Evolutionary conservation across 2,797 vertebrate species (phyloP), one percentile per base, ranked within the genome.

Genomic region (Crocidura indochinensis): DNA sequence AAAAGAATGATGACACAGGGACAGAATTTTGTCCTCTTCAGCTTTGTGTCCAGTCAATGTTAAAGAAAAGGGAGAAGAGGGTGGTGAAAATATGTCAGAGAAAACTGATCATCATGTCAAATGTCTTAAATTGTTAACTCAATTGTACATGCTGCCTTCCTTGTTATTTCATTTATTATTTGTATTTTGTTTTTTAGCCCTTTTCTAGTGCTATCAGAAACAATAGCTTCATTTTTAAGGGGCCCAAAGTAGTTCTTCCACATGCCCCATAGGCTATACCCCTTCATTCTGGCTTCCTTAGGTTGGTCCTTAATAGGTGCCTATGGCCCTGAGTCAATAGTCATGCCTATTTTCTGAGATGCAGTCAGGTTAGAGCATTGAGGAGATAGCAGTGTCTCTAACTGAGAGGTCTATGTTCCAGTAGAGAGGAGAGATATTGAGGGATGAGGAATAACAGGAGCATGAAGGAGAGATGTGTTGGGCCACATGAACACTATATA

Each of bases 11-110:
- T 74, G 47, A 77, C 46, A 81, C 56, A 78, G 26, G n/a, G 19
- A 46, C n/a, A 69, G 14, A 67, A 51, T 67, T 31, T 60, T 84
- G 47, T 51, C 15, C 60, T 71, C 72, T 78, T 14, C 9, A 29
- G 62, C 64, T 93, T 51, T 73, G 51, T 19, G 29, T 49, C 17
- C 46, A 79, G 88, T 90, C 24, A 24, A 29, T 9, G 6, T 87
- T 53, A 6, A 31, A 31, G 14, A 89, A 31, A 78, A n/a, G 27
- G 64, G 65, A 10, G 20, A 49, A 22, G 69, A 75, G 1, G 26
- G 17, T 51, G 51, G 26, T 12, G 9, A 38, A 27, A 53, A 69
- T 9, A 19, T 62, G 51, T 56, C 53, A 56, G 38, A 29, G 60
- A n/a, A n/a, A 88, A 56, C 26, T 60, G 24, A 9, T 27, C 38